Base-by-base conservation (phyloP, 2,797 vertebrate genomes). In the Centroberyx gerrardi region DNA sequence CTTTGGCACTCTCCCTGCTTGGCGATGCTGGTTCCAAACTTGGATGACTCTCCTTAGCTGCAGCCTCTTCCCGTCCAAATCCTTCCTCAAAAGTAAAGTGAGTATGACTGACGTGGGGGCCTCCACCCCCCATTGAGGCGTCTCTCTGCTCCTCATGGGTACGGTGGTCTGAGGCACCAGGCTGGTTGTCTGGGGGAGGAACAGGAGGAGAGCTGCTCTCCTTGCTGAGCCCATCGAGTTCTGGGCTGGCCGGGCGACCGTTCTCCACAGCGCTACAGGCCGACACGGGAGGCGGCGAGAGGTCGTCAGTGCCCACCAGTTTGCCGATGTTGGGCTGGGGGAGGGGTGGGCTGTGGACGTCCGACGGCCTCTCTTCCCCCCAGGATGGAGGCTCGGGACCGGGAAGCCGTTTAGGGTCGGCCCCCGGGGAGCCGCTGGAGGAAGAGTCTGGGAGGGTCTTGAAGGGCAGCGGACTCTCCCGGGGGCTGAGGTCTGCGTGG, bases 291-390 rank as follows among this genome's bases (percentile, higher is more conserved):
- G 91, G 88, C 73, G 95, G 90, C 82, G 92, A 92, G 61, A 93
- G 95, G 76, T 96, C 95, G 61, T 96, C 97, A 0, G 88, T 75
- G 62, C 94, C 93, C 85, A 95, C 94, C 88, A 95, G 92, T 82
- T 95, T 95, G 80, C 95, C 95, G 18, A 96, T 95, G 80, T 96
- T 95, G 60, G 94, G 94, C 84, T 95, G 95, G 5, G 94, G 94
- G n/a, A 94, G 87, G 3, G 92, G 94, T 0, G 94, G 94, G 74
- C 94, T 95, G 85, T 94, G 93, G 69, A 95, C 72, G 74, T 96
- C 94, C 76, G 94, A 90, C 13, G 95, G 93, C 85, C 95, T 93
- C 84, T 97, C 97, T 85, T 97, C 97, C 76, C 76, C 95, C 96
- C 96, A 93, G 80, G 79, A 87, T 12, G 86, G 83, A 60, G 87